Base-by-base conservation (phyloP, 2,113 vertebrate genomes). In the Melanotaenia duboulayi region DNA sequence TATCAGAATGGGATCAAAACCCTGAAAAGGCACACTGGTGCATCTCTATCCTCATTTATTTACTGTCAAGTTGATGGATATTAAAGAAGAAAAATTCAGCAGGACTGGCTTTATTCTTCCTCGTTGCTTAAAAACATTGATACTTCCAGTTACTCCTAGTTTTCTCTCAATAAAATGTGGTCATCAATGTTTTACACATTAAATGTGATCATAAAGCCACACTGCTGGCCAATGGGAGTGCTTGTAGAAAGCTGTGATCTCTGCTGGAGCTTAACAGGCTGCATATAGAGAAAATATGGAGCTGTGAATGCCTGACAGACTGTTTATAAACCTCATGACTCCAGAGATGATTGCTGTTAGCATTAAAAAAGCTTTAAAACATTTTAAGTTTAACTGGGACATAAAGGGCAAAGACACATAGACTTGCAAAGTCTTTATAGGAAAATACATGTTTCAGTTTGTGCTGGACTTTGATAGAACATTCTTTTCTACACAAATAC, bases 221-320 rank as follows among this genome's bases (percentile, higher is more conserved):
- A 22, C 25, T 40, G 46, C 62, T 72, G 67, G 62, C 56, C 59
- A 19, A 25, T 37, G 14, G 70, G 52, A 61, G 69, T 61, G 54
- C 60, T 13, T 51, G 66, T 51, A 24, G 60, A 46, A 62, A 59
- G 58, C 39, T 22, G 62, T 76, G 42, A 49, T 62, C 54, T 28
- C 66, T 76, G 62, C 60, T 61, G 55, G 44, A 62, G 61, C 74
- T 80, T 57, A 74, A 60, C 69, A 42, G 59, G 65, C 59, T 39
- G 48, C 64, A 77, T 69, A 35, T 35, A 70, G 32, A 74, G 52
- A 55, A 62, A 65, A 74, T 79, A 74, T 19, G 39, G 65, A 51
- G 49, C 52, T 14, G 67, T 79, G 68, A 83, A 79, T 17, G 69
- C 5, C 69, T 46, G 16, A 66, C 42, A 32, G 71, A 39, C 51